A percentile compares a stretch with the other conserved stretches of the same genome.
These are phyloP conservation scores for Chelidonichthys spinosus DNA, from an alignment of 2,797 vertebrate genomes.

Conservation along the genomic window DNA sequence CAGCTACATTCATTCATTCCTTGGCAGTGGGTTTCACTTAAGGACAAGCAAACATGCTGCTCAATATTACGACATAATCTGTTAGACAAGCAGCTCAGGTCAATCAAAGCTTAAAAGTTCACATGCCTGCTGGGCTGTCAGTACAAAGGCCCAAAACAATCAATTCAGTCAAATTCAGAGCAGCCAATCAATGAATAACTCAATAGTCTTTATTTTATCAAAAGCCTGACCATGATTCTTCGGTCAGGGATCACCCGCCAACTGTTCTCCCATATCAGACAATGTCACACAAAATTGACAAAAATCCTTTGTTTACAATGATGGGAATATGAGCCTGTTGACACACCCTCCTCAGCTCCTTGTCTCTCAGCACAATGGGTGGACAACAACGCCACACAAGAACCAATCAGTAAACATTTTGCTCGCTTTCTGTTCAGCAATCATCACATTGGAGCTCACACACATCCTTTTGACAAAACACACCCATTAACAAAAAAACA, in stretches of 20 bases:
- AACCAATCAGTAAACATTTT: slow-evolving; percentile 73
- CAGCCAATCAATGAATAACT: slow-evolving; percentile 18
- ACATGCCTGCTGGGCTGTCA: slow-evolving; percentile 45
- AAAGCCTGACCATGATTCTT: slow-evolving; percentile 10
- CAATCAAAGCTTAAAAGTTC: slow-evolving; percentile 60
- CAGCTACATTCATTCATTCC: slow-evolving; percentile 31
- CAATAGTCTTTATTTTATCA: background rate
- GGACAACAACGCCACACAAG: slow-evolving; percentile 42
- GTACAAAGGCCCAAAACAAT: slow-evolving; percentile 47
- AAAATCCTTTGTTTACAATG: slow-evolving; percentile 74
- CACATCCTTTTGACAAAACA: slow-evolving; percentile 34
- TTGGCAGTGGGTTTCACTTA: slow-evolving; percentile 35
- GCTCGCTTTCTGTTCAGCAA: slow-evolving; percentile 29
- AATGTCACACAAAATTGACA: background rate
- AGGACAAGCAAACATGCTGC: slow-evolving; percentile 21
- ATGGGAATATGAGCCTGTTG: slow-evolving; percentile 63
- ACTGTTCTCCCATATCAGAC: slow-evolving; percentile 1
- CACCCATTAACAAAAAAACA: slow-evolving; percentile 24
- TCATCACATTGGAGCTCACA: slow-evolving; percentile 52
- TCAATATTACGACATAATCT: slow-evolving; percentile 61
- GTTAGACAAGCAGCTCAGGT: slow-evolving; percentile 46
- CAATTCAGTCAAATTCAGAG: slow-evolving; percentile 35
- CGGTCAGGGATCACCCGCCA: slow-evolving; percentile 9
- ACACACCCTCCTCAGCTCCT: slow-evolving; percentile 76
- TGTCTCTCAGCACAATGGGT: slow-evolving; percentile 67